Evolutionary conservation across 2,888 invertebrate genomes (phyloP).

Genomic region (Coelopa pilipes): DNA sequence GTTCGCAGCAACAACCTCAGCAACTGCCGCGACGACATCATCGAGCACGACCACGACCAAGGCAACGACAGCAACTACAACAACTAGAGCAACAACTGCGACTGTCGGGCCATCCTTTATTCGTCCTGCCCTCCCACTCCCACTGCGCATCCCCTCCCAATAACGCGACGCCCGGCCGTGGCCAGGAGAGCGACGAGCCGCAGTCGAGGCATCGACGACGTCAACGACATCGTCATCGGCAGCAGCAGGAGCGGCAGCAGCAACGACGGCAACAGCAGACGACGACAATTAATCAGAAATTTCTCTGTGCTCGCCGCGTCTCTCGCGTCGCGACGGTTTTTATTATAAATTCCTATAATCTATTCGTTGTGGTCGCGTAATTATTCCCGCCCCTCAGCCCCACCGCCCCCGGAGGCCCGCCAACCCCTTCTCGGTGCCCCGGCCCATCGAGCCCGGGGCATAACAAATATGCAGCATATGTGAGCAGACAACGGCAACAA

Average conservation of each 20-base stretch:
- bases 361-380: slow-evolving; percentile 43
- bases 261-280: slow-evolving; percentile 18
- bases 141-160: no score
- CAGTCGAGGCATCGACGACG: neutral
- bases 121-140: no score
- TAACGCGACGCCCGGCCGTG: no score
- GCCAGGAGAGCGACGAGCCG: no score
- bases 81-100: no score
- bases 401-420: no score
- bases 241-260: slow-evolving; percentile 11
- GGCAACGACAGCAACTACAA: no score
- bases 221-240: neutral
- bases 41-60: no score
- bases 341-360: slow-evolving; percentile 47
- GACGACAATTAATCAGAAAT: slow-evolving; percentile 39
- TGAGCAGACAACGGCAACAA: slow-evolving; percentile 41
- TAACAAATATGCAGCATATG: slow-evolving; percentile 52
- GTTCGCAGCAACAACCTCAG: neutral
- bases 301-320: neutral
- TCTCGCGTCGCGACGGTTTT: slow-evolving; percentile 14
- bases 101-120: no score
- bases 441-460: slow-evolving; percentile 35
- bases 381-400: slow-evolving; percentile 16
- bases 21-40: no score
- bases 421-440: no score